Conservation (phyloP, 2,797 vertebrate species). For the Austrolebias charrua region DNA sequence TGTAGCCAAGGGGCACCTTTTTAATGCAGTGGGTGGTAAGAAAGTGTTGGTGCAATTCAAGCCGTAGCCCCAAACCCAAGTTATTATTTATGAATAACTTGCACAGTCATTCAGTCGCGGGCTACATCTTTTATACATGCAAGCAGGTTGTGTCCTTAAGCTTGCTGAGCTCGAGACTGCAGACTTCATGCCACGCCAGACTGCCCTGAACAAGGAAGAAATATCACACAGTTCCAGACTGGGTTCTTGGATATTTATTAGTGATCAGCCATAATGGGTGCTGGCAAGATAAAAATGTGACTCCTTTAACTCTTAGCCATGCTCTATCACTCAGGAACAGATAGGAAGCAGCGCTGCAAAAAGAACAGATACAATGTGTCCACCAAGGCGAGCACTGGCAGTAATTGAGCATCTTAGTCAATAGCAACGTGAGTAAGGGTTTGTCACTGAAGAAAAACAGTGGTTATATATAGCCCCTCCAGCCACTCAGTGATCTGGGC, state of each 20-base stretch:
- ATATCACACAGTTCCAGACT: conserved; percentile 56
- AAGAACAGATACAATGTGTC: conserved; percentile 52
- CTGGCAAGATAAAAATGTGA: conserved; percentile 41
- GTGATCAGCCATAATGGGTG: conserved; percentile 52
- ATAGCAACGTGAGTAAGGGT: conserved; percentile 70
- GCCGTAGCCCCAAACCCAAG: conserved; percentile 74
- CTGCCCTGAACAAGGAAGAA: conserved; percentile 57
- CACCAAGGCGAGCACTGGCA: too few relatives aligned
- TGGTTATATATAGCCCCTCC: conserved; percentile 74
- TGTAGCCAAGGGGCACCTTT: conserved; percentile 75
- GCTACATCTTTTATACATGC: conserved; percentile 80
- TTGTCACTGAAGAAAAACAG: conserved; percentile 70
- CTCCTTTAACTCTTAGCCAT: conserved; percentile 54
- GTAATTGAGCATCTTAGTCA: conserved; percentile 70
- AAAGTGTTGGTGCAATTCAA: conserved; percentile 75
- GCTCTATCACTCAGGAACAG: conserved; percentile 35
- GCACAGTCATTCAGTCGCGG: conserved; percentile 77
- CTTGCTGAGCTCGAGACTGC: conserved; percentile 65
- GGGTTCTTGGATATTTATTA: conserved; percentile 69
- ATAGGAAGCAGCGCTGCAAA: conserved; percentile 38
- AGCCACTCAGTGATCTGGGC: conserved; percentile 69
- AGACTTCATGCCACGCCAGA: conserved; percentile 63
- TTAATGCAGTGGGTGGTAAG: conserved; percentile 74
- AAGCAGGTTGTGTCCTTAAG: conserved; percentile 78
- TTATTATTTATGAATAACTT: conserved; percentile 84